Base-by-base conservation (phyloP, 2,797 vertebrate species). In the Margarornis squamiger region DNA sequence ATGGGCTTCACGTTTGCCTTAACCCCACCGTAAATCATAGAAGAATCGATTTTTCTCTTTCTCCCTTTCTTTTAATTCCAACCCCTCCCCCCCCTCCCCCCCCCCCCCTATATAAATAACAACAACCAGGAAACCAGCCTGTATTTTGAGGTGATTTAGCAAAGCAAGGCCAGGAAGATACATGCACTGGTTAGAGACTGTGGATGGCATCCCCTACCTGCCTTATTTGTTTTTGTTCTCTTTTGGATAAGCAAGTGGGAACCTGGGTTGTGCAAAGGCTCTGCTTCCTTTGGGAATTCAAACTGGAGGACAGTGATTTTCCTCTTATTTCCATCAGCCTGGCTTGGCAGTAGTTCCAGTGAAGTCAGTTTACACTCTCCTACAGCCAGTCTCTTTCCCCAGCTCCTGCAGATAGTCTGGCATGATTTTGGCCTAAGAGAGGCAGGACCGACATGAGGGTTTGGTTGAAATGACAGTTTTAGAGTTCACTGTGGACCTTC, bases 1-100 rank as follows among this genome's bases (percentile, higher is more conserved):
- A 95, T 95, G 92, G 82, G 73, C 73, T 94, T 96, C 96, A 96
- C 90, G 92, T 96, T 92, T 95, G 74, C 86, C 88, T 92, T 84
- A 84, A 95, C 81, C 92, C 72, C 79, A 70, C 88, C 1, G 61
- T 94, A 96, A 96, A 96, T 96, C 92, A 95, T 3, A 85, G 75
- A 82, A 59, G 72, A 92, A 96, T 88, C 5, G 52, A 93, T 95
- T 92, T 84, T 59, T 63, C 18, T 24, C 7, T 43, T n/a, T 68
- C 39, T 15, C 14, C 23, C 36, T 38, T 46, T 7, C 36, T 21
- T 32, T 13, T 6, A 2, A 0, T 1, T 20, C 7, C n/a, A n/a
- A n/a, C n/a, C n/a, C n/a, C n/a, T n/a, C n/a, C n/a, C 3, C 3
- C 26, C 5, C 3, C 3, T 15, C 8, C 2, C 3, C 3, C 3